Conservation (phyloP, 2,797 vertebrate genomes). For the Scolopax bukidnonensis region DNA sequence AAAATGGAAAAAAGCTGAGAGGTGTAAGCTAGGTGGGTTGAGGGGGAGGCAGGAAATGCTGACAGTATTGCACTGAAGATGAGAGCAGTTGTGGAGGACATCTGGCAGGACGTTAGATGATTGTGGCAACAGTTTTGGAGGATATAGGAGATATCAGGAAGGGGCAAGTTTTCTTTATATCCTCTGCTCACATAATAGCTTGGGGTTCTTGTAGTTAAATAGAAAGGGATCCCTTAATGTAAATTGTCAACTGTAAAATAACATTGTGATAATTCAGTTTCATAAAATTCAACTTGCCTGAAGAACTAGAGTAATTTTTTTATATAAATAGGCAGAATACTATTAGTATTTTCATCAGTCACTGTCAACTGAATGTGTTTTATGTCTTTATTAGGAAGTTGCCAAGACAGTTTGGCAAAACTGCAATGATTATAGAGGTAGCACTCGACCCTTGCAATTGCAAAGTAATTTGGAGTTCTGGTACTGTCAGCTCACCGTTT, state of each 20-base stretch:
- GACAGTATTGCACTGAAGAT: neutral
- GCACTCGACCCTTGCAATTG: neutral
- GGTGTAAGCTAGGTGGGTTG: neutral
- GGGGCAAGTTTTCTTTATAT: neutral
- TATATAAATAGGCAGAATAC: neutral
- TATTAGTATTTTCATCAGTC: neutral
- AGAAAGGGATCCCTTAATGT: neutral
- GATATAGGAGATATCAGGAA: neutral
- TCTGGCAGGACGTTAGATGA: neutral
- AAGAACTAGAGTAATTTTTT: neutral
- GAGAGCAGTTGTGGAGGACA: neutral
- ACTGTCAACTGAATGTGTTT: neutral
- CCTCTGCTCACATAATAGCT: neutral
- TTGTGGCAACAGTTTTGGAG: neutral
- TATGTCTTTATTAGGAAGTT: conserved; percentile 5
- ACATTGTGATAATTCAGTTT: neutral
- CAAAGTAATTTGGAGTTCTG: neutral
- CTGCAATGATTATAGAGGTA: neutral
- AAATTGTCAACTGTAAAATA: neutral
- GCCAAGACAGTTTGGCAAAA: neutral
- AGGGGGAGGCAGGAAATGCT: neutral
- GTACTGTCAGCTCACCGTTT: neutral
- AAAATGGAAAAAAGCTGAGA: neutral
- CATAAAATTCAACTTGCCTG: neutral
- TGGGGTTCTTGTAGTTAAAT: neutral